Evolutionary conservation across 2,888 invertebrate species (phyloP).

Genomic region (Unio pictorum): DNA sequence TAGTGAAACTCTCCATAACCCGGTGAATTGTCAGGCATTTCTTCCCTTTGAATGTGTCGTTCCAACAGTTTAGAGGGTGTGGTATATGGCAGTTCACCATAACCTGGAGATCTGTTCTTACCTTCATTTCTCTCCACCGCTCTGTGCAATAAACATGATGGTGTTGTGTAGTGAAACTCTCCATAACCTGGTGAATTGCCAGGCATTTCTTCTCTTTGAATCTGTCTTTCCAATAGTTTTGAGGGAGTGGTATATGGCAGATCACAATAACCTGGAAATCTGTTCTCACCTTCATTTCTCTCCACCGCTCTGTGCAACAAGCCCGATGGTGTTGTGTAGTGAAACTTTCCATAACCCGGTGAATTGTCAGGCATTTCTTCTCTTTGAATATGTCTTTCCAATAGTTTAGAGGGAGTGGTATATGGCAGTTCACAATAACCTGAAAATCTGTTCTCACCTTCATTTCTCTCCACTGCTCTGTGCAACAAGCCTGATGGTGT

Average conservation of each 20-base stretch:
- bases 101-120: not conserved
- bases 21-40: no score
- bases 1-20: conserved; percentile 1
- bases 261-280: not conserved
- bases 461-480: conserved; percentile 14
- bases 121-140: no score
- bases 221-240: not conserved
- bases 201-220: not conserved
- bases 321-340: conserved; percentile 6
- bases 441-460: not conserved
- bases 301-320: not conserved
- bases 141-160: conserved; percentile 4
- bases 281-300: no score
- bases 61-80: conserved; percentile 11
- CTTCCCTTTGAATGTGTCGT: not conserved
- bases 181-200: not conserved
- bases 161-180: conserved; percentile 6
- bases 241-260: not conserved
- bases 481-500: conserved; percentile 21
- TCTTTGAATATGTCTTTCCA: no score
- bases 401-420: not conserved
- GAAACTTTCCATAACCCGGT: conserved; percentile 10
- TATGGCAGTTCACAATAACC: not conserved
- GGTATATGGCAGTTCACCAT: not conserved
- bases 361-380: no score